Evolutionary conservation across 1,140 invertebrate genomes (phyloP).

Genomic region (Aphidius gifuensis): DNA sequence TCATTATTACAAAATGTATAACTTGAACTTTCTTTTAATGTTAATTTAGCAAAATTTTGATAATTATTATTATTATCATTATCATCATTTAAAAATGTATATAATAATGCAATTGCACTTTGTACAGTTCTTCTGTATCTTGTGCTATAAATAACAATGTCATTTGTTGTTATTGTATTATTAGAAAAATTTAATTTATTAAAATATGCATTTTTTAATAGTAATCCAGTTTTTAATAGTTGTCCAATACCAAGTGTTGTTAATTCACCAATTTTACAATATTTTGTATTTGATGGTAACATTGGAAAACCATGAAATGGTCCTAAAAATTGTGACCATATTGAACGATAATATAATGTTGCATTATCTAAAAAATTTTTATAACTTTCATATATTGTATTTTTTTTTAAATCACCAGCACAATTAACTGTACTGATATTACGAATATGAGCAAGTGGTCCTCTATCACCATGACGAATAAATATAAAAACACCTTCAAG

Average conservation of each 20-base stretch:
- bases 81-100: conserved; percentile 64
- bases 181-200: conserved; percentile 58
- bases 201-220: conserved; percentile 69
- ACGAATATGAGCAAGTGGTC: conserved; percentile 75
- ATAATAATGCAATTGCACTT: conserved; percentile 78
- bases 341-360: conserved; percentile 52
- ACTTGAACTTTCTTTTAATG: conserved; percentile 70
- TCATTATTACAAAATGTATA: conserved; percentile 82
- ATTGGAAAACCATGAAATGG: conserved; percentile 81
- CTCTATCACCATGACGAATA: conserved; percentile 84
- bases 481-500: conserved; percentile 77
- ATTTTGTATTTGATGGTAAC: conserved; percentile 58
- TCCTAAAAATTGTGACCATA: conserved; percentile 71
- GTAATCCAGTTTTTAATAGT: conserved; percentile 71
- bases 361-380: conserved; percentile 45
- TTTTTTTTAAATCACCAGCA: conserved; percentile 56
- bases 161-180: conserved; percentile 53
- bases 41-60: conserved; percentile 53
- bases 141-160: conserved; percentile 76
- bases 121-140: conserved; percentile 85
- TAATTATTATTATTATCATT: conserved; percentile 29
- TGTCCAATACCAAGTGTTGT: conserved; percentile 70
- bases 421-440: conserved; percentile 77
- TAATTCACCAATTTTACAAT: conserved; percentile 53
- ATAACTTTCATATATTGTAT: conserved; percentile 44